Evolutionary conservation across 2,113 vertebrate genomes (phyloP).

Genomic region (Triplophysa siluroides): DNA sequence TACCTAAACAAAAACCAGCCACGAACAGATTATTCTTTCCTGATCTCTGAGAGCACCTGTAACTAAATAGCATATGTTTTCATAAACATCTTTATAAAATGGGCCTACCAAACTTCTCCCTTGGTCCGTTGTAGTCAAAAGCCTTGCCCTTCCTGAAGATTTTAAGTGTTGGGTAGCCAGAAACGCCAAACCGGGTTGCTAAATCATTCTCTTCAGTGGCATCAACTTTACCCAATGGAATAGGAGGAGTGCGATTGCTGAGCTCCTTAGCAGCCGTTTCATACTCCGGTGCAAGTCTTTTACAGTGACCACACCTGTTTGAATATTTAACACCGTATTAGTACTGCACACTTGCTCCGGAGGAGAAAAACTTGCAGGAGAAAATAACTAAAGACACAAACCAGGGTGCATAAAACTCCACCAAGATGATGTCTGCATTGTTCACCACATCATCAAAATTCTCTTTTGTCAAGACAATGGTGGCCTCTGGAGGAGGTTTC

Average conservation of each 20-base stretch:
- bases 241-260: slow-evolving; percentile 80
- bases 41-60: not conserved
- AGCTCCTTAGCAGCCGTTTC: slow-evolving; percentile 94
- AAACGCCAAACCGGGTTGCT: slow-evolving; percentile 83
- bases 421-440: slow-evolving; percentile 90
- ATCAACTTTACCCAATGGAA: slow-evolving; percentile 90
- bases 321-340: not conserved
- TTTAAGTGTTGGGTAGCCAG: slow-evolving; percentile 91
- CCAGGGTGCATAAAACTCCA: slow-evolving; percentile 99
- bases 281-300: slow-evolving; percentile 91
- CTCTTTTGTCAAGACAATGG: slow-evolving; percentile 87
- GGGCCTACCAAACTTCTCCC: slow-evolving; percentile 85
- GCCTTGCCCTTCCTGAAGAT: slow-evolving; percentile 93
- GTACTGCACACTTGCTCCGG: not conserved
- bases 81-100: not conserved
- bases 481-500: slow-evolving; percentile 92
- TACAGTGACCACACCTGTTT: slow-evolving; percentile 95
- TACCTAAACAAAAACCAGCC: slow-evolving; percentile 73
- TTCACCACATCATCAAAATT: slow-evolving; percentile 90
- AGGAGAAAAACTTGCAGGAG: not conserved
- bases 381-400: slow-evolving; percentile 63
- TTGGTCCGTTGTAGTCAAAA: slow-evolving; percentile 91
- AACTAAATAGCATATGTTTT: not conserved
- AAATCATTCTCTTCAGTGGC: slow-evolving; percentile 83
- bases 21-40: not conserved